Conservation (phyloP, 1,140 invertebrate species). For the Leguminivora glycinivorella region DNA sequence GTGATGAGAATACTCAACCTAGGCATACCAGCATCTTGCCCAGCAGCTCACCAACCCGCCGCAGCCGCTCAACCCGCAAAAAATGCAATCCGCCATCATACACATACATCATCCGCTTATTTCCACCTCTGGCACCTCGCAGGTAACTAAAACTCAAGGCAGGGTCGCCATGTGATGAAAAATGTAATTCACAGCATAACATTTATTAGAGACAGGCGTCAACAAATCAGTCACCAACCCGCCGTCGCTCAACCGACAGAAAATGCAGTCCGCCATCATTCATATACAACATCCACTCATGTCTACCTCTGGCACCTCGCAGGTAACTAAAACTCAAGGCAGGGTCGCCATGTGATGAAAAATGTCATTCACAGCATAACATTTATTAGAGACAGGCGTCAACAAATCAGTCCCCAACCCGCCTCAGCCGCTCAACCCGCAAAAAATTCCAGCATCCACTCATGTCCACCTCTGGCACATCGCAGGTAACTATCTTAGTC, state of each 20-base stretch:
- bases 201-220: too few species aligned
- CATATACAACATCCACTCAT: constrained; percentile 76
- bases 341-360: constrained; percentile 43
- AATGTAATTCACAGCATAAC: too few species aligned
- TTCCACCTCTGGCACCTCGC: constrained; percentile 61
- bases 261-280: constrained; percentile 76
- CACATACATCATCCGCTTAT: constrained; percentile 77
- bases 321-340: constrained; percentile 43
- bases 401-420: constrained; percentile 76
- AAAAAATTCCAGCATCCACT: constrained; percentile 75
- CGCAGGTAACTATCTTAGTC: constrained; percentile 53
- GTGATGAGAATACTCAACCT: background rate
- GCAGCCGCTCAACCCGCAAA: constrained; percentile 76
- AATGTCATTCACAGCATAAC: too few species aligned
- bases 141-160: constrained; percentile 43
- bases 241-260: constrained; percentile 77
- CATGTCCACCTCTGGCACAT: constrained; percentile 62
- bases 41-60: constrained; percentile 68
- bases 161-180: background rate
- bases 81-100: constrained; percentile 72
- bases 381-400: too few species aligned
- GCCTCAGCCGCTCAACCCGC: too few species aligned
- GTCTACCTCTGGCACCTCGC: constrained; percentile 61
- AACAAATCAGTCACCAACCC: too few species aligned
- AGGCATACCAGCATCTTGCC: too few species aligned